Evolutionary conservation across 1,140 invertebrate genomes (phyloP), one percentile per base, ranked within the genome.

Genomic region (Zaprionus nigranus): DNA sequence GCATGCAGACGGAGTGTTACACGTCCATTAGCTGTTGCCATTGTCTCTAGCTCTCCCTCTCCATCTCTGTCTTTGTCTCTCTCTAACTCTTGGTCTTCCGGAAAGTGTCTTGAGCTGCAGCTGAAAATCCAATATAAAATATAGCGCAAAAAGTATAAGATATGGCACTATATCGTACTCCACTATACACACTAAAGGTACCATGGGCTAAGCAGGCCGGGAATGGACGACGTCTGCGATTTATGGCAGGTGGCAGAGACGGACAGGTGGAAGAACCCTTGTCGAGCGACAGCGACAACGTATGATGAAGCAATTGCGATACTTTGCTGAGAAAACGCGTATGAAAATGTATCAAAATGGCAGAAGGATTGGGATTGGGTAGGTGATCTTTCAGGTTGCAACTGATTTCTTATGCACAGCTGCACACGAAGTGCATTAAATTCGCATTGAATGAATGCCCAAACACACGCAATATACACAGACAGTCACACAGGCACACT

Each of bases 391-490:
- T 36, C 20, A 9, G 7, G 65, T 24, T 40, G 62, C 30, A 75
- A 53, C 62, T 76, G 72, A 82, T 83, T 81, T 86, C 82, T 81
- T 81, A 84, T 86, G 82, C 82, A 82, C 68, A 79, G 68, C 78
- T 79, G 81, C 72, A 73, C 69, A 70, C 69, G 71, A 66, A 82
- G 72, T 90, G 79, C 85, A 85, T 85, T 82, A 88, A 85, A 82
- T 76, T 82, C 75, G 63, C 66, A 84, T 88, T 61, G 38, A 74
- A 75, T 36, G 36, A 46, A 46, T 49, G 43, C 53, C 26, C 63
- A 66, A 54, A 49, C 17, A 30, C 51, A 73, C 17, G 59, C 30
- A 57, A 46, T 43, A 30, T 12, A 57, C 28, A 56, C 57, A 67
- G 57, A 67, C 26, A 54, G 28, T 17, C 38, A 60, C 40, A 65